These are phyloP conservation scores for Amiota mariae DNA, from an alignment of 2,888 invertebrate species.

Conservation along the genomic window DNA sequence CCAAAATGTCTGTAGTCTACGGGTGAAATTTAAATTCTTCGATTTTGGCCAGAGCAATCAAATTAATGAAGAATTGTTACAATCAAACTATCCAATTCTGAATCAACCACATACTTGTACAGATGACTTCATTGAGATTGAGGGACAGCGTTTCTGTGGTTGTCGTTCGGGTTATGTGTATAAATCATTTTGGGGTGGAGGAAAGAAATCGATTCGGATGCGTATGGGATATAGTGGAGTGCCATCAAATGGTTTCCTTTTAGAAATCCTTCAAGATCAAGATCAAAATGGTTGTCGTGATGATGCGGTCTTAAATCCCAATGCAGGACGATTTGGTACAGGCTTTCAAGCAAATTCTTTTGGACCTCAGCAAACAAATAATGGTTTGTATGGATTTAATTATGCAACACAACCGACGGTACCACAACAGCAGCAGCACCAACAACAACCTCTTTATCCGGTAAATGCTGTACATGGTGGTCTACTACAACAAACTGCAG, in stretches of 20 bases:
- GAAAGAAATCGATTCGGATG: slow-evolving; percentile 74
- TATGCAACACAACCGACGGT: slow-evolving; percentile 23
- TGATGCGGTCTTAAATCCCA: background rate
- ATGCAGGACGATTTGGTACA: slow-evolving; percentile 17
- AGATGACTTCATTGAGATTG: slow-evolving; percentile 76
- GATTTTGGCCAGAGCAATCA: slow-evolving; percentile 72
- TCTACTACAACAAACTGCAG: background rate
- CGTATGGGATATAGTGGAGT: slow-evolving; percentile 73
- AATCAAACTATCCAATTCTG: slow-evolving; percentile 18
- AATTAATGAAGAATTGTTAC: slow-evolving; percentile 20
- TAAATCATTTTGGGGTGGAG: slow-evolving; percentile 65
- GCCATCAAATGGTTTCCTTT: slow-evolving; percentile 75
- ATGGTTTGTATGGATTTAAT: slow-evolving; percentile 24
- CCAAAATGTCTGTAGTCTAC: slow-evolving; percentile 75
- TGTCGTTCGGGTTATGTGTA: slow-evolving; percentile 74
- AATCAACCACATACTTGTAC: slow-evolving; percentile 66
- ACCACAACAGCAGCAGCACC: background rate
- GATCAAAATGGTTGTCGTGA: slow-evolving; percentile 67
- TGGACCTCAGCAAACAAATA: slow-evolving; percentile 22
- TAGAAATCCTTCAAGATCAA: slow-evolving; percentile 77
- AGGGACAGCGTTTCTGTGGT: slow-evolving; percentile 77
- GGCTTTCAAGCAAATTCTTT: background rate
- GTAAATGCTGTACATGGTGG: slow-evolving; percentile 6
- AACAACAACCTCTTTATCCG: slow-evolving; percentile 30
- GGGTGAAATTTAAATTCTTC: slow-evolving; percentile 76